Evolutionary conservation across 2,113 vertebrate genomes (phyloP).

Genomic region (Azemiops feae): DNA sequence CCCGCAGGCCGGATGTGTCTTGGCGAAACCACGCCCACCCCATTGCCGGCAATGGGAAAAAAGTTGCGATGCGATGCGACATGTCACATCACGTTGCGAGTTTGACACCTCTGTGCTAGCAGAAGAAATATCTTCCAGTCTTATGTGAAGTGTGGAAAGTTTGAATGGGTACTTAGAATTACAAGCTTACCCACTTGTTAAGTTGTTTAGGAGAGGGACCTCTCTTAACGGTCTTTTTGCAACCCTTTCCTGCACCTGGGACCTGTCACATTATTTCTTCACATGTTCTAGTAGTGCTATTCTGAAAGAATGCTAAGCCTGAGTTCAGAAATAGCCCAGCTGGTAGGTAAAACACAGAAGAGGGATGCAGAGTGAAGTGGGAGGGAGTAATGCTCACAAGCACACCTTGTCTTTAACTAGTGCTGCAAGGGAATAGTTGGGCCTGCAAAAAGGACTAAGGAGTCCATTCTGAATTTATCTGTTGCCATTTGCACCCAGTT

Average conservation of each 20-base stretch:
- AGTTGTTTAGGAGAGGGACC: too few relatives aligned
- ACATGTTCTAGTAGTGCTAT: not conserved
- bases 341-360: not conserved
- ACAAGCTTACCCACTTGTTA: too few relatives aligned
- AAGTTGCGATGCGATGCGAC: too few relatives aligned
- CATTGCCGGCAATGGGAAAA: too few relatives aligned
- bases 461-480: not conserved
- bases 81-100: too few relatives aligned
- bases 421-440: not conserved
- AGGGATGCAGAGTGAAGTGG: not conserved
- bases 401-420: not conserved
- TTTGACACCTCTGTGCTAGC: not conserved
- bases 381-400: not conserved
- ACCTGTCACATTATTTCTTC: not conserved
- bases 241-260: not conserved
- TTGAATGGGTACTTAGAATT: not conserved
- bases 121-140: not conserved
- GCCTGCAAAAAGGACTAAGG: not conserved
- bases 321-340: not conserved
- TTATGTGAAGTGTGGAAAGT: not conserved
- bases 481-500: not conserved
- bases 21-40: too few relatives aligned
- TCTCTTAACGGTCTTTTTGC: not conserved
- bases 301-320: not conserved
- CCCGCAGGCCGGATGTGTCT: too few relatives aligned